phyloP scores from a whole-genome alignment of 1,140 invertebrate species.

The Octopus sinensis region DNA sequence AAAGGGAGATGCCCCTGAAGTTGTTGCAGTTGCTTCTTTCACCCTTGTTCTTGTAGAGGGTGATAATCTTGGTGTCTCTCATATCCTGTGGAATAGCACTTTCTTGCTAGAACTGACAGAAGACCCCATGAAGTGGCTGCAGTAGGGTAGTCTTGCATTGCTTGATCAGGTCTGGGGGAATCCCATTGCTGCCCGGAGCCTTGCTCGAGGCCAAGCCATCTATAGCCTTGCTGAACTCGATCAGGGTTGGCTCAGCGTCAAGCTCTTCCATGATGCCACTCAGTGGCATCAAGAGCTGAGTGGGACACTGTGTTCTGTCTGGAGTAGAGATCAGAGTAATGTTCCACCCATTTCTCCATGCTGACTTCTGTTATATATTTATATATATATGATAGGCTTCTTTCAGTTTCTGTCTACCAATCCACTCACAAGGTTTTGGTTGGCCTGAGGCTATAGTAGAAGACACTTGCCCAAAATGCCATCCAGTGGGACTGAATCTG shows the following conservation, averaged over 20 bases:
- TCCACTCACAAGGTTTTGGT: too few relatives aligned
- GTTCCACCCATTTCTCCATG: constrained; percentile 25
- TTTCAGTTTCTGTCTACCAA: too few relatives aligned
- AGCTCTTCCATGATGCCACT: too few relatives aligned
- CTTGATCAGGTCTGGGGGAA: constrained; percentile 18
- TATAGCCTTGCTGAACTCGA: constrained; percentile 17
- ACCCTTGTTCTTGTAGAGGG: too few relatives aligned
- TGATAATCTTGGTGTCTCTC: too few relatives aligned
- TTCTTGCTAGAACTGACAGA: constrained; percentile 20
- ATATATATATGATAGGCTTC: too few relatives aligned
- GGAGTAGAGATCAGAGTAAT: constrained; percentile 23
- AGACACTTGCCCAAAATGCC: too few relatives aligned
- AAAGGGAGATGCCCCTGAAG: too few relatives aligned
- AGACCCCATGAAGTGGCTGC: constrained; percentile 5
- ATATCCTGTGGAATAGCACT: too few relatives aligned
- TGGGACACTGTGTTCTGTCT: constrained; percentile 17
- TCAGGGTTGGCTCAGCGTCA: constrained; percentile 1
- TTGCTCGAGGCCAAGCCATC: constrained; percentile 19
- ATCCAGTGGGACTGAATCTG: too few relatives aligned
- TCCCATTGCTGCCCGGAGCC: constrained; percentile 17
- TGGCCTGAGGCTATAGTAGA: too few relatives aligned
- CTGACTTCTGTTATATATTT: constrained; percentile 13
- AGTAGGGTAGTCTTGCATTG: constrained; percentile 10
- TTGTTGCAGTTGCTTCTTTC: too few relatives aligned
- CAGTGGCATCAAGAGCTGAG: background rate